Conservation (phyloP, 2,113 vertebrate species). For the Bungarus multicinctus region DNA sequence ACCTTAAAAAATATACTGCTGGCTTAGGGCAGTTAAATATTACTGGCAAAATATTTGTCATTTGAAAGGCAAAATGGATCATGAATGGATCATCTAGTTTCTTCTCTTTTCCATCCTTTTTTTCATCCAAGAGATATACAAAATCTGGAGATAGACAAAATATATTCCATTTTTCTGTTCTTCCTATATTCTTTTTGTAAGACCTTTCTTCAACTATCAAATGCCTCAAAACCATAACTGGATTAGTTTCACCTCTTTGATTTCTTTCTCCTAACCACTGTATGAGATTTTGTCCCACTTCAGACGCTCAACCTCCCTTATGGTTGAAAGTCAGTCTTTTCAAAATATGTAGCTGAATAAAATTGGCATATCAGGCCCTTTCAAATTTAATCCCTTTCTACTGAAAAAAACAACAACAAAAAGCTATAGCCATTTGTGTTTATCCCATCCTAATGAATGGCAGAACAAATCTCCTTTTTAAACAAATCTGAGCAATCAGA, state of each 20-base stretch:
- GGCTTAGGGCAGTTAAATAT: not conserved
- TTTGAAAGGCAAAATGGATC: not conserved
- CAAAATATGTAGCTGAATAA: not conserved
- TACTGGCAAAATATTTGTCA: not conserved
- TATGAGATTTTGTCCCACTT: not conserved
- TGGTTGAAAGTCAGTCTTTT: not conserved
- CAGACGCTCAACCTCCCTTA: not conserved
- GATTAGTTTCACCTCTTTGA: not conserved
- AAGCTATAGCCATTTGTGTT: not conserved
- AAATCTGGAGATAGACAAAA: not conserved
- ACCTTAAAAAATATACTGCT: not conserved
- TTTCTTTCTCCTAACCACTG: not conserved
- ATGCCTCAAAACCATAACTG: not conserved
- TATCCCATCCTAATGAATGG: not conserved
- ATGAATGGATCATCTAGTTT: not conserved
- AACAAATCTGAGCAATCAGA: not conserved
- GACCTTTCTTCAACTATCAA: not conserved
- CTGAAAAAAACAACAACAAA: not conserved
- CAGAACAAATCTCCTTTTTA: not conserved
- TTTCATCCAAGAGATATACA: not conserved
- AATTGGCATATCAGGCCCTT: not conserved
- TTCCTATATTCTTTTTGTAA: not conserved
- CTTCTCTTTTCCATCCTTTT: not conserved
- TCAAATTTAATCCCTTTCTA: not conserved
- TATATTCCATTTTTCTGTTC: not conserved